Conservation (phyloP, 1,140 invertebrate genomes). For the Ips typographus region DNA sequence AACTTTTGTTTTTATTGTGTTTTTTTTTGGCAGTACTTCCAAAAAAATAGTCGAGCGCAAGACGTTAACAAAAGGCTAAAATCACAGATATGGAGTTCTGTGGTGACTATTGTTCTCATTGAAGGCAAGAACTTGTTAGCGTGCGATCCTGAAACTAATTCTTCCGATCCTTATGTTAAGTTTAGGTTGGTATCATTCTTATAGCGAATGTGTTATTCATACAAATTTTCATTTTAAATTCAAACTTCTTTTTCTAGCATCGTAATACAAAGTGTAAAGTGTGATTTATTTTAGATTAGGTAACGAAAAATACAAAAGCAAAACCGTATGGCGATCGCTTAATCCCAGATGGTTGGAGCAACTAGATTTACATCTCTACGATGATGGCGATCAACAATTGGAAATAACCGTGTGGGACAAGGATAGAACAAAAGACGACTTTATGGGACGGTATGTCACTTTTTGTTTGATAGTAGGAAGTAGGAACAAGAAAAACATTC, state of each 20-base stretch:
- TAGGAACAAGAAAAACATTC: no score
- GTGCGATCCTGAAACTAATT: conserved; percentile 84
- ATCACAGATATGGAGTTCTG: conserved; percentile 92
- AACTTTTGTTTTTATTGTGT: neutral
- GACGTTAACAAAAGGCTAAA: conserved; percentile 81
- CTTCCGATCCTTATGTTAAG: conserved; percentile 94
- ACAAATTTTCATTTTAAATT: neutral
- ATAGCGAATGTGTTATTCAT: neutral
- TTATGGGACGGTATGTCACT: conserved; percentile 72
- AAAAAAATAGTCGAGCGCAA: conserved; percentile 71
- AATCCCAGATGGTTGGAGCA: conserved; percentile 95
- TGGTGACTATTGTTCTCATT: conserved; percentile 93
- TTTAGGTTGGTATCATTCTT: conserved; percentile 69
- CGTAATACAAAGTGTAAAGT: neutral
- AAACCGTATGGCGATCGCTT: conserved; percentile 81
- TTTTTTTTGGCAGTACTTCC: conserved; percentile 71
- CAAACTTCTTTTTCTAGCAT: neutral
- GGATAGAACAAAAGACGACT: conserved; percentile 81
- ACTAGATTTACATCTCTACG: conserved; percentile 95
- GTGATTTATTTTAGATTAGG: conserved; percentile 69
- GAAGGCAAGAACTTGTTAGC: conserved; percentile 89
- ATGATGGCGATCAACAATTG: conserved; percentile 81
- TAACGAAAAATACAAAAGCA: conserved; percentile 97
- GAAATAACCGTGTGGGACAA: conserved; percentile 92
- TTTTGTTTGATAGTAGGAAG: neutral